A percentile compares a stretch with the other conserved stretches of the same genome.
These are phyloP conservation scores for Euplexia lucipara DNA, from an alignment of 2,888 invertebrate species.

Conservation along the genomic window DNA sequence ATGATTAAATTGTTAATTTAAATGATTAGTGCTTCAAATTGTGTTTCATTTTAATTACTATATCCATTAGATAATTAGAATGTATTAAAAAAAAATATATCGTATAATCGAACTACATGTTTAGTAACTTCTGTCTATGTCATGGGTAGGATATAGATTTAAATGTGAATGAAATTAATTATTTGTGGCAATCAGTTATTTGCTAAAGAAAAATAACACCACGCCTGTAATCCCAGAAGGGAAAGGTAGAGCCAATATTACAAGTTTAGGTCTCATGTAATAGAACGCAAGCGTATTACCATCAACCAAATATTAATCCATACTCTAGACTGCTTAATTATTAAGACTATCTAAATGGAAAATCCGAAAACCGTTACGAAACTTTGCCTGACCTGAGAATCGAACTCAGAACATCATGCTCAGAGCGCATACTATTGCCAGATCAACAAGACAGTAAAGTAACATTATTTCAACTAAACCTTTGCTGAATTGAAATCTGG, in stretches of 20 bases:
- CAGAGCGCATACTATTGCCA: too few relatives aligned
- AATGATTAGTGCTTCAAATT: slow-evolving; percentile 52
- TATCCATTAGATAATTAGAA: slow-evolving; percentile 45
- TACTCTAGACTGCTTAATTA: too few relatives aligned
- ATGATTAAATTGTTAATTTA: slow-evolving; percentile 43
- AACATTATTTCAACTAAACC: slow-evolving; percentile 34
- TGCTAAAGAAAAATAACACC: too few relatives aligned
- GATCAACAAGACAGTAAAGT: background rate
- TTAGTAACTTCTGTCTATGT: slow-evolving; percentile 57
- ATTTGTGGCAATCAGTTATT: slow-evolving; percentile 48
- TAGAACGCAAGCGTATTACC: too few relatives aligned
- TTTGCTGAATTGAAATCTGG: background rate
- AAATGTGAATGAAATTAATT: slow-evolving; percentile 47
- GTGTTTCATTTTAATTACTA: slow-evolving; percentile 56
- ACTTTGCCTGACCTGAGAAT: too few relatives aligned
- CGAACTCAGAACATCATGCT: too few relatives aligned
- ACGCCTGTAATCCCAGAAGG: background rate
- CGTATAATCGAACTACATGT: slow-evolving; percentile 27
- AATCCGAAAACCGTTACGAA: too few relatives aligned
- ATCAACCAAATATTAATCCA: too few relatives aligned
- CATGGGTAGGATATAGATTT: slow-evolving; percentile 38
- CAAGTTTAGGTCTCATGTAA: too few relatives aligned
- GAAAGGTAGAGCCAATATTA: too few relatives aligned
- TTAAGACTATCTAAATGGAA: too few relatives aligned
- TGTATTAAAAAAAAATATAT: slow-evolving; percentile 26